Conservation (phyloP, 1,140 invertebrate genomes). For the Drosophila tani region DNA sequence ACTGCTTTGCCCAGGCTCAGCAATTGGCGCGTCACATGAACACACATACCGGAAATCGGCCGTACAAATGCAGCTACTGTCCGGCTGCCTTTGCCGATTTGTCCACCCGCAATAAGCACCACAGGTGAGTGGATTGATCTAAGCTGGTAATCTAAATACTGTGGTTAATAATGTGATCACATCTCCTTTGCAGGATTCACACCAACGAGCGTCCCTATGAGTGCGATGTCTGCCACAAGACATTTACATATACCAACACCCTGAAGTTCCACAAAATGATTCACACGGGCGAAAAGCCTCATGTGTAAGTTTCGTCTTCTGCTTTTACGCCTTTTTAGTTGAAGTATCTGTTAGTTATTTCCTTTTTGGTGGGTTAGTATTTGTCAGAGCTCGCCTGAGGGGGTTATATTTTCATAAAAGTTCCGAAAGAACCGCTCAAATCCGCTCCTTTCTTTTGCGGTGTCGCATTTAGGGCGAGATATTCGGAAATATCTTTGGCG, state of each 20-base stretch:
- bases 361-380: too few relatives aligned
- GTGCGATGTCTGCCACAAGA: constrained; percentile 87
- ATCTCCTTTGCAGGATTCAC: constrained; percentile 85
- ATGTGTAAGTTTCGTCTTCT: constrained; percentile 68
- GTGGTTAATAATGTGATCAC: neutral
- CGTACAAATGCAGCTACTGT: constrained; percentile 90
- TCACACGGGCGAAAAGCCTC: constrained; percentile 80
- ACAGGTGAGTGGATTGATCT: constrained; percentile 74
- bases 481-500: too few relatives aligned
- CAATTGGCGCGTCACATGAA: constrained; percentile 82
- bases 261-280: constrained; percentile 84
- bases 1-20: constrained; percentile 78
- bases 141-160: too few relatives aligned
- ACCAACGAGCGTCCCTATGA: constrained; percentile 87
- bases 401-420: too few relatives aligned
- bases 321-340: too few relatives aligned
- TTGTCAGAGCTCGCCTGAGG: too few relatives aligned
- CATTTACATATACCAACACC: constrained; percentile 86
- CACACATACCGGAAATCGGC: constrained; percentile 84
- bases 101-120: constrained; percentile 87
- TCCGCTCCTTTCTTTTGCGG: too few relatives aligned
- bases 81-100: constrained; percentile 89
- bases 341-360: too few relatives aligned
- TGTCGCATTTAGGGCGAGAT: too few relatives aligned
- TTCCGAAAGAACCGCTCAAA: too few relatives aligned